Conservation (phyloP, 2,888 invertebrate species). For the Tupiocoris notatus region DNA sequence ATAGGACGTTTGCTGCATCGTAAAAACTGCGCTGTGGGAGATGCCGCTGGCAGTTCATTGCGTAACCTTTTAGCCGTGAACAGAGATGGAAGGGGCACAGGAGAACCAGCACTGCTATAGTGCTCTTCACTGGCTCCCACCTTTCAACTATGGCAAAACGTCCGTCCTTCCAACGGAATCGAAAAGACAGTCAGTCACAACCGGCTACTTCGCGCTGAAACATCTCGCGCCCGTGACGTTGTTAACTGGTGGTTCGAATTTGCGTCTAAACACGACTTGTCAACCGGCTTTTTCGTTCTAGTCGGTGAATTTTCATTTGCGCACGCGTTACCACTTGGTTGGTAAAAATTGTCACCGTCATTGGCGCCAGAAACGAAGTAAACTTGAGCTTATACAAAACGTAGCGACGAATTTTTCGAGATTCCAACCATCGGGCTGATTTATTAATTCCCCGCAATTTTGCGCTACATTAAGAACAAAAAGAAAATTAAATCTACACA, state of each 20-base stretch:
- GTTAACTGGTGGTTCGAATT: background rate
- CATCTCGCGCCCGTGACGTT: too few relatives aligned
- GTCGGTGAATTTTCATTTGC: background rate
- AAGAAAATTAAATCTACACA: too few relatives aligned
- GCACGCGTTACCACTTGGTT: too few relatives aligned
- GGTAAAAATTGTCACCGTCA: too few relatives aligned
- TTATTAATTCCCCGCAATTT: too few relatives aligned
- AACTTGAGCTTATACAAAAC: too few relatives aligned
- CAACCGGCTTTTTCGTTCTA: background rate
- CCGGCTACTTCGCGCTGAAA: background rate
- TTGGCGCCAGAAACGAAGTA: too few relatives aligned
- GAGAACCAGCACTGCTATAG: background rate
- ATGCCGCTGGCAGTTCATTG: background rate
- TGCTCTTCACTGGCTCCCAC: background rate
- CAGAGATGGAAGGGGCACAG: background rate
- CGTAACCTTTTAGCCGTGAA: background rate
- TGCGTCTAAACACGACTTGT: background rate
- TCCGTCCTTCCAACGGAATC: background rate
- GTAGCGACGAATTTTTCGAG: too few relatives aligned
- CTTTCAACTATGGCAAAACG: background rate
- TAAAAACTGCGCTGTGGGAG: background rate
- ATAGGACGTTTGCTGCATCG: background rate
- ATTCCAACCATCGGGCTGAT: too few relatives aligned
- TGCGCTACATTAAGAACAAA: too few relatives aligned
- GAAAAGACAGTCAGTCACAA: background rate